Percentiles rank a stretch among this genome's conserved stretches.
Evolutionary conservation across 2,888 invertebrate species (phyloP).

Genomic region (Formica aserva): DNA sequence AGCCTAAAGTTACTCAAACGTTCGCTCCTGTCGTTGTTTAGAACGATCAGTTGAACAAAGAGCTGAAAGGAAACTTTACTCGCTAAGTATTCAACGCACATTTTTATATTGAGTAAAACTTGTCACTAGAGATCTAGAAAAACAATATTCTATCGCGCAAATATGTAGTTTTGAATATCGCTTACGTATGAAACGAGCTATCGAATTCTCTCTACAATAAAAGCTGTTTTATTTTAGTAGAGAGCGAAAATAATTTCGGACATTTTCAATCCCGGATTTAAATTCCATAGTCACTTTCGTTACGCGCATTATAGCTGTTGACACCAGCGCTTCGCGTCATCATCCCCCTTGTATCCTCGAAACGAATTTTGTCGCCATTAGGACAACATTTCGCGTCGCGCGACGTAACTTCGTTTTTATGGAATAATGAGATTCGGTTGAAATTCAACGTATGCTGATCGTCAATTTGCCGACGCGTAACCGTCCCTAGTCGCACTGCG

Average conservation of each 20-base stretch:
- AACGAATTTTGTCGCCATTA: constrained; percentile 46
- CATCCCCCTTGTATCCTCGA: constrained; percentile 23
- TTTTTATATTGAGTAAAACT: constrained; percentile 8
- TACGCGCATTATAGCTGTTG: constrained; percentile 24
- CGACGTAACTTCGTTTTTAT: constrained; percentile 48
- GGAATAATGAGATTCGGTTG: constrained; percentile 44
- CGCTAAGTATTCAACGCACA: neutral
- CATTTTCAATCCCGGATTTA: constrained; percentile 45
- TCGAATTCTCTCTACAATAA: neutral
- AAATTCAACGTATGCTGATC: constrained; percentile 52
- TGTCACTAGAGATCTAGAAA: neutral
- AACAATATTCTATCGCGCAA: neutral
- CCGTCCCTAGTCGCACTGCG: constrained; percentile 9
- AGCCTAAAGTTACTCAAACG: neutral
- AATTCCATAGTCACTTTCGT: constrained; percentile 42
- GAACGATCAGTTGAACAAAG: neutral
- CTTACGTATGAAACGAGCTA: neutral
- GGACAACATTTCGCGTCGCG: constrained; percentile 22
- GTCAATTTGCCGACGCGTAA: constrained; percentile 22
- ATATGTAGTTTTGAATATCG: neutral
- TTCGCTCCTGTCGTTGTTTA: neutral
- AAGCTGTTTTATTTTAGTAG: neutral
- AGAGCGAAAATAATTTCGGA: constrained; percentile 29
- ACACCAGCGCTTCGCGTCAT: constrained; percentile 15
- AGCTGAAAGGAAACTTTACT: neutral